Evolutionary conservation across 2,797 vertebrate genomes (phyloP), one percentile per base, ranked within the genome.

Genomic region (Aplochiton taeniatus): DNA sequence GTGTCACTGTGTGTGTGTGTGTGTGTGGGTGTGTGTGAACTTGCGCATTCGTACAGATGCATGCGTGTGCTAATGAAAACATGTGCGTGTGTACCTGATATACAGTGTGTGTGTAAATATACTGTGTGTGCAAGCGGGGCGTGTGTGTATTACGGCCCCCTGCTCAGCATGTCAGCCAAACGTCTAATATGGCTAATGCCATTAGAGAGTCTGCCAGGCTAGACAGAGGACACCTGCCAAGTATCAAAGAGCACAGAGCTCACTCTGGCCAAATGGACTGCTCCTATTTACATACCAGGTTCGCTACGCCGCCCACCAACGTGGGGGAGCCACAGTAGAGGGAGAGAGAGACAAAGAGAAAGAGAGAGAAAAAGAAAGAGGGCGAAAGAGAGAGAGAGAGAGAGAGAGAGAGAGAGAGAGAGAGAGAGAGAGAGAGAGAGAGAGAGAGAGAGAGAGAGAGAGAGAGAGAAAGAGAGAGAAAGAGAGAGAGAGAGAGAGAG

Each of bases 181-280:
- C 18, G 49, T 83, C 81, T 88, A 83, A 89, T 91, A 84, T 66
- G 31, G 82, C 58, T 87, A 89, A 90, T 89, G 80, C 73, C 80
- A 79, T 88, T 68, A 85, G 82, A 78, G 65, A 63, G 54, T 64
- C 73, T 86, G 87, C 83, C 87, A 89, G 78, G 72, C 70, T 67
- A 46, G 68, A 69, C 61, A 31, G 64, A 58, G 66, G 66, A 69
- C 65, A 57, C 48, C 44, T 69, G 86, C 85, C 85, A 76, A 73
- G 70, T 70, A 62, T 73, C 72, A 80, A 66, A 66, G 74, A 81
- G 78, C 65, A 68, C 62, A 70, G 69, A 68, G 69, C 76, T 68
- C 71, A 18, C 66, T 65, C 31, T 31, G 54, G 79, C 83, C 83
- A 89, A 88, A 83, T 74, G 77, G 75, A 79, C 73, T 42, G 44